A percentile compares a stretch with the other conserved stretches of the same genome.
Conservation (phyloP, 23 tunicate genomes). For the Phallusia fumigata region DNA sequence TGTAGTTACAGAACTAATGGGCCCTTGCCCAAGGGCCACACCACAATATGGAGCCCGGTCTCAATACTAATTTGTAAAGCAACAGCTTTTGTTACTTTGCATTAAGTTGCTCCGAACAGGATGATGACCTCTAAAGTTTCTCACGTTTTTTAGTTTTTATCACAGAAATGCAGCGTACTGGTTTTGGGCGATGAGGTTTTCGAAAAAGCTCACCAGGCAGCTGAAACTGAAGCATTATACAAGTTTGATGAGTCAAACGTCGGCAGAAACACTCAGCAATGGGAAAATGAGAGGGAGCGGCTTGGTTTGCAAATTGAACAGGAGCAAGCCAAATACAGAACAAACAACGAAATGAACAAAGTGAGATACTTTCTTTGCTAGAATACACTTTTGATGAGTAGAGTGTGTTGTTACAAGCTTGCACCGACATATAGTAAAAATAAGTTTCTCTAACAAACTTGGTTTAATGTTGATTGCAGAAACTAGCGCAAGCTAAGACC, state of each 20-base stretch:
- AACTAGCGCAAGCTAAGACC: not conserved
- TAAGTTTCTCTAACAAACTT: too few relatives aligned
- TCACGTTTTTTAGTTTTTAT: not conserved
- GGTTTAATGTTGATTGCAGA: too few relatives aligned
- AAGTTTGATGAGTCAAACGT: not conserved
- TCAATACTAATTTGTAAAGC: too few relatives aligned
- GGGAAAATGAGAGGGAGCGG: not conserved
- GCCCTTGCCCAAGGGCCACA: too few relatives aligned
- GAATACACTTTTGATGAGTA: not conserved
- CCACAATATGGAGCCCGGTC: too few relatives aligned
- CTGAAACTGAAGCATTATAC: not conserved
- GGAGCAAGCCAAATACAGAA: not conserved
- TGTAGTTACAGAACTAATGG: too few relatives aligned
- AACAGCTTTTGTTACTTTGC: too few relatives aligned
- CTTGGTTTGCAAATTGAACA: not conserved
- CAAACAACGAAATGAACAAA: constrained; percentile 11
- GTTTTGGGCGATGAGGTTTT: not conserved
- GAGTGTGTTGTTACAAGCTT: not conserved
- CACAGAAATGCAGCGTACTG: not conserved
- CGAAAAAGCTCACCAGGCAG: not conserved
- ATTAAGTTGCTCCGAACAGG: too few relatives aligned
- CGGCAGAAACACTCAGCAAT: not conserved
- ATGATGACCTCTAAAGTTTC: too few relatives aligned
- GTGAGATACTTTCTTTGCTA: not conserved
- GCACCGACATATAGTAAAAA: not conserved